These are phyloP conservation scores for Leptopilina clavipes DNA, from an alignment of 1,140 invertebrate genomes.

Conservation along the genomic window DNA sequence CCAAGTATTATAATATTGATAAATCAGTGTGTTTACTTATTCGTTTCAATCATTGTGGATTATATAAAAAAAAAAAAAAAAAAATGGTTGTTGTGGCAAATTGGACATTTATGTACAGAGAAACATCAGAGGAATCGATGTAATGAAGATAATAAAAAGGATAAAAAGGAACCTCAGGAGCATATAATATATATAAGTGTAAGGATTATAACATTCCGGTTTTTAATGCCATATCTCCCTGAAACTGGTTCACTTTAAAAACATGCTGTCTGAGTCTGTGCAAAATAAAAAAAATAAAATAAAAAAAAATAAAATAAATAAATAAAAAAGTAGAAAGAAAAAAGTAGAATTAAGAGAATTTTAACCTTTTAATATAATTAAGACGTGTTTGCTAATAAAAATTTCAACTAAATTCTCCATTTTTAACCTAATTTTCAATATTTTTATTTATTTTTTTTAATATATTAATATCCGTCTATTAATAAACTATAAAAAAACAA, in stretches of 20 bases:
- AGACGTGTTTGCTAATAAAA: too few relatives aligned
- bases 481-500: too few relatives aligned
- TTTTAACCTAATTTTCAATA: too few relatives aligned
- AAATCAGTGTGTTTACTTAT: not conserved
- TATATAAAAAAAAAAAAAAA: not conserved
- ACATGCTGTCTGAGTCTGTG: not conserved
- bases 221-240: constrained; percentile 5
- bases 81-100: constrained; percentile 23
- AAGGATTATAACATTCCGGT: constrained; percentile 19
- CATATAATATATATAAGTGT: not conserved
- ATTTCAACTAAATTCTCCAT: too few relatives aligned
- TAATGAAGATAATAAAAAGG: constrained; percentile 27
- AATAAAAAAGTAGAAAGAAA: too few relatives aligned
- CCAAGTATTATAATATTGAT: too few relatives aligned
- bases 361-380: too few relatives aligned
- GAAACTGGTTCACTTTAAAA: constrained; percentile 12
- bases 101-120: not conserved
- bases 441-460: too few relatives aligned
- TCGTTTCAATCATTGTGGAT: not conserved
- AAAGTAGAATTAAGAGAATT: too few relatives aligned
- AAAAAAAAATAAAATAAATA: too few relatives aligned
- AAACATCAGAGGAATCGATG: not conserved
- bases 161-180: not conserved
- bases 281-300: not conserved
- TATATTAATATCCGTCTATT: too few relatives aligned